Evolutionary conservation across 2,113 vertebrate genomes (phyloP).

Genomic region (Mugil cephalus): DNA sequence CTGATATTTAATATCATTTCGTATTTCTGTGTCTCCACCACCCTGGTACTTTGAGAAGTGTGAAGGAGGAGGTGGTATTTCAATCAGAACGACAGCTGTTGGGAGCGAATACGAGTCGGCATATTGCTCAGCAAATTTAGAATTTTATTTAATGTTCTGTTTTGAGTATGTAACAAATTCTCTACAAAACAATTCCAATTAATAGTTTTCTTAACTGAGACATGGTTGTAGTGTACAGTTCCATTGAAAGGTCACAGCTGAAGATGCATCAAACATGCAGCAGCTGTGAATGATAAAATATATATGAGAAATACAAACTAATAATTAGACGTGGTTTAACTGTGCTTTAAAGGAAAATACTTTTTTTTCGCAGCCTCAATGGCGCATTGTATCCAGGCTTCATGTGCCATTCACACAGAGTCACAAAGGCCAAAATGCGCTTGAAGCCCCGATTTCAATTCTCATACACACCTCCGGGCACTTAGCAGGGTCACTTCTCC

Average conservation of each 20-base stretch:
- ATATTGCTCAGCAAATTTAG: conserved; percentile 6
- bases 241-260: conserved; percentile 44
- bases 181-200: fast-evolving
- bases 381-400: conserved; percentile 53
- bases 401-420: conserved; percentile 44
- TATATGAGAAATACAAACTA: conserved; percentile 19
- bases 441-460: conserved; percentile 25
- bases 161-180: not conserved
- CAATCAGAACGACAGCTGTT: conserved; percentile 5
- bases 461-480: conserved; percentile 26
- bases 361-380: conserved; percentile 9
- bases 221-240: not conserved
- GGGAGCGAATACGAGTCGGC: not conserved
- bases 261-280: not conserved
- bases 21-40: not conserved
- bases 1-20: not conserved
- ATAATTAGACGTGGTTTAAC: conserved; percentile 1
- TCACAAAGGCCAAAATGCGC: conserved; percentile 50
- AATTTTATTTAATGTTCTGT: not conserved
- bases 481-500: conserved; percentile 42
- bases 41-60: not conserved
- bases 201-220: not conserved
- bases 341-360: conserved; percentile 16
- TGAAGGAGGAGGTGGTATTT: not conserved
- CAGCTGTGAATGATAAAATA: not conserved